A percentile compares a stretch with the other conserved stretches of the same genome.
phyloP scores from a whole-genome alignment of 2,888 invertebrate species.

The Clivina fossor region DNA sequence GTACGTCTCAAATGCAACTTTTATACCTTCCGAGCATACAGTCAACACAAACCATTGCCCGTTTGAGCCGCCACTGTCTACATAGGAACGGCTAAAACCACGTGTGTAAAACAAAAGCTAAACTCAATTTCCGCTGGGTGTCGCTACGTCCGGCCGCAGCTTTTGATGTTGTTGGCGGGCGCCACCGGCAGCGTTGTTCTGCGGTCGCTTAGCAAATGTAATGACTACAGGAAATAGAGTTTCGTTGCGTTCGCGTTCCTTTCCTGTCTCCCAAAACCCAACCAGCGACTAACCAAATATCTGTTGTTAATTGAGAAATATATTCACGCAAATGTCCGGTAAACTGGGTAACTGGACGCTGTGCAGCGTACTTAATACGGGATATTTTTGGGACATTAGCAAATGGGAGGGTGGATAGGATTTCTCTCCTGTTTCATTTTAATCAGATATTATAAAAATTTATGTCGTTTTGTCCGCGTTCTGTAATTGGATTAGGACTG shows the following conservation, averaged over 20 bases:
- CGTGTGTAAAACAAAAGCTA: slow-evolving; percentile 30
- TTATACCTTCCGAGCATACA: slow-evolving; percentile 1
- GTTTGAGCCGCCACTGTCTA: not conserved
- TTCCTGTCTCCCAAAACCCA: slow-evolving; percentile 19
- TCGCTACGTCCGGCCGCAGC: slow-evolving; percentile 23
- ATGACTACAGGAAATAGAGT: slow-evolving; percentile 33
- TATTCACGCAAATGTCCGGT: slow-evolving; percentile 29
- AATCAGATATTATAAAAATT: slow-evolving; percentile 31
- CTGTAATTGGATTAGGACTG: slow-evolving; percentile 25
- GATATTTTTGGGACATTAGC: slow-evolving; percentile 21
- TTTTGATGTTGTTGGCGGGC: slow-evolving; percentile 20
- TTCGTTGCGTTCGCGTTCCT: slow-evolving; percentile 25
- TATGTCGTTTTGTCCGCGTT: slow-evolving; percentile 7
- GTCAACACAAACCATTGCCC: not conserved
- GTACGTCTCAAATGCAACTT: too few relatives aligned
- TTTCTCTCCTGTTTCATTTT: slow-evolving; percentile 12
- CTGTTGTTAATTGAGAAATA: slow-evolving; percentile 30
- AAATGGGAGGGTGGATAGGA: slow-evolving; percentile 17
- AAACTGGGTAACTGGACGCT: slow-evolving; percentile 17
- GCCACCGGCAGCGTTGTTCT: slow-evolving; percentile 2
- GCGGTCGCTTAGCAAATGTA: slow-evolving; percentile 29
- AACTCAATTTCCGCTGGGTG: slow-evolving; percentile 30
- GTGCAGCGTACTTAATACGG: slow-evolving; percentile 20
- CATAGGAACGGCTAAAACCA: slow-evolving; percentile 14
- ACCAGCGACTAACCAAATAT: slow-evolving; percentile 26